Evolutionary conservation across 2,113 vertebrate species (phyloP), one percentile per base, ranked within the genome.

Genomic region (Dasyprocta punctata): DNA sequence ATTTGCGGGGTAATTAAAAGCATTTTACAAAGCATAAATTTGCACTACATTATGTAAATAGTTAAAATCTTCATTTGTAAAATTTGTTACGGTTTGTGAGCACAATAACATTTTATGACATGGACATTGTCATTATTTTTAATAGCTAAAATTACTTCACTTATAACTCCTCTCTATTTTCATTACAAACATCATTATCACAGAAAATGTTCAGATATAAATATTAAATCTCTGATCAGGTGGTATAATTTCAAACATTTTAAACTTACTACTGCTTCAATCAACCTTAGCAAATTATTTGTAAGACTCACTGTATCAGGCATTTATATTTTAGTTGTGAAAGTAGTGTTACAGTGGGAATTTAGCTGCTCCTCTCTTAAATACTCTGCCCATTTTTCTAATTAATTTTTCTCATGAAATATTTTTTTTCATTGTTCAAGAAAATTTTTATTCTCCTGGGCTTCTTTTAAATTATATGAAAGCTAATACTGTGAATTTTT

Each of bases 1-100:
- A 97, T 92, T 96, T 98, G 90, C 95, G 71, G 92, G 87, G 61
- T 86, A 98, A 98, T 98, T 98, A 97, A 92, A 98, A 97, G 97
- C 81, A 98, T 95, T 98, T 98, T 92, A 97, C 24, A 97, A 90
- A 97, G 63, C 20, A 89, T 38, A 63, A 94, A 82, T 97, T 7
- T 97, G 84, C 5, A 95, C 86, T 91, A 75, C 44, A 96, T 89
- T 95, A 97, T 96, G 90, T 97, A 95, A 98, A 98, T 97, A 95
- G 98, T 98, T 98, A 95, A 96, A 97, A 96, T 88, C 10, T 92
- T 92, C 38, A 96, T 93, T 97, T 96, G 91, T 90, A 60, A 98
- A 96, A 84, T 94, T 94, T 97, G 28, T 96, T 96, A 86, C 93
- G 87, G n/a, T 95, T 89, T 96, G 56, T 97, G 86, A 97, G 80